Evolutionary conservation across 2,113 vertebrate genomes (phyloP), one percentile per base, ranked within the genome.

Genomic region (Pygathrix nemaeus): DNA sequence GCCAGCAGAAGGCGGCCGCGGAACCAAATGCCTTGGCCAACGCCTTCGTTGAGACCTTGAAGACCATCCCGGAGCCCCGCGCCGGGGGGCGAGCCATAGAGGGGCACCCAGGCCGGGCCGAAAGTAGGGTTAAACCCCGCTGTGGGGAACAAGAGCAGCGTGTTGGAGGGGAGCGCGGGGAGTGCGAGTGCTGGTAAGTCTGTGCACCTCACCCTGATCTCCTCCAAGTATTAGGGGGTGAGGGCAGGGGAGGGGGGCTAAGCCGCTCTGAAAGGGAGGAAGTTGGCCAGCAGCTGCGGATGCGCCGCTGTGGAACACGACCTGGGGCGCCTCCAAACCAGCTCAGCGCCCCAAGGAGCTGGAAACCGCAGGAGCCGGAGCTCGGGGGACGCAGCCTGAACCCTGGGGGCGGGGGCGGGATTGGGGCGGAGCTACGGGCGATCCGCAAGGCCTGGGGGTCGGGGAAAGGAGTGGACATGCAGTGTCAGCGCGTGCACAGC

Each of bases 11-110:
- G 98, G 66, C 99, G 98, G 11, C 99, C 99, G 0, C 99, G 98
- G 96, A 99, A 99, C 98, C 99, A 99, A 93, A 99, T 98, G 48
- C 99, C 99, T 75, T 99, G 98, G 0, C 99, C 99, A 59, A 99
- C 83, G 21, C 99, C 99, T 98, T 99, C 99, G 0, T 99, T 99
- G 97, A 99, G 98, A 94, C 98, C 98, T 96, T 98, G 99, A 97
- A 99, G 99, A 81, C 99, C 40, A 6, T 99, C 99, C 90, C 98
- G 40, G 20, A 99, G 98, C 1, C 98, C 98, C 0, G 98, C 99
- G 96, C 99, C 99, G 97, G 99, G 98, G 6, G 99, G 99, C 0
- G 99, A 99, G 8, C 99, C 99, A 21, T 99, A 99, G 4, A 99
- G 98, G 91, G 99, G 99, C 52, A 99, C 97, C 99, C 99, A 99